Evolutionary conservation across 1,140 invertebrate genomes (phyloP), one percentile per base, ranked within the genome.

Genomic region (Atopsyche davidsoni): DNA sequence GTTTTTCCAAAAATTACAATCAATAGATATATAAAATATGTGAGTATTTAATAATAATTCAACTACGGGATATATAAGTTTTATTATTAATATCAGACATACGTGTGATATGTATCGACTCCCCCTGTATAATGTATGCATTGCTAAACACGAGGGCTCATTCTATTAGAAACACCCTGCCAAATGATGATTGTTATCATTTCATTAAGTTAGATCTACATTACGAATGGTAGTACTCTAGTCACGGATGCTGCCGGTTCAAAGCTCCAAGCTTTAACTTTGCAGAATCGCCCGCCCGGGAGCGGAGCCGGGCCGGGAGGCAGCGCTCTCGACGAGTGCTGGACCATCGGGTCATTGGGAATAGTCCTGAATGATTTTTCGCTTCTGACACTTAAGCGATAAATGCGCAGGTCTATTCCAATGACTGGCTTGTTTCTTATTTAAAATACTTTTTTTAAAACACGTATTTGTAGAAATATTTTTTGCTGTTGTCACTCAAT

Each of bases 21-120:
- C 46, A 54, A 51, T 42, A 50, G 9, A 9, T 43, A 53, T 58
- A 58, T 52, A 57, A 57, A 57, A 57, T 58, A 58, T 58, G 36
- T 54, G 31, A 36, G 23, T 52, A 45, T 45, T 35, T 43, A 38
- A 49, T 39, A 22, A 46, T 43, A 48, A 49, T 36, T 47, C 38
- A 46, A 43, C 41, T 46, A 35, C 35, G 40, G 32, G 35, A 51
- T 42, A 43, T 13, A 49, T 42, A 14, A 46, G 45, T 51, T 16
- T 51, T 50, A 43, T 43, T 25, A 32, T 44, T 44, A 56, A 49
- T 57, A 54, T 54, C 48, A 58, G 51, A 54, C 51, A 54, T 46
- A 43, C 44, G 39, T 31, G 39, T 54, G 56, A 58, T 58, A 58
- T 58, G 56, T 58, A 54, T 58, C 56, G 56, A 58, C 47, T 54